Evolutionary conservation across 2,888 invertebrate genomes (phyloP).

Genomic region (Chalcosyrphus nemorum): DNA sequence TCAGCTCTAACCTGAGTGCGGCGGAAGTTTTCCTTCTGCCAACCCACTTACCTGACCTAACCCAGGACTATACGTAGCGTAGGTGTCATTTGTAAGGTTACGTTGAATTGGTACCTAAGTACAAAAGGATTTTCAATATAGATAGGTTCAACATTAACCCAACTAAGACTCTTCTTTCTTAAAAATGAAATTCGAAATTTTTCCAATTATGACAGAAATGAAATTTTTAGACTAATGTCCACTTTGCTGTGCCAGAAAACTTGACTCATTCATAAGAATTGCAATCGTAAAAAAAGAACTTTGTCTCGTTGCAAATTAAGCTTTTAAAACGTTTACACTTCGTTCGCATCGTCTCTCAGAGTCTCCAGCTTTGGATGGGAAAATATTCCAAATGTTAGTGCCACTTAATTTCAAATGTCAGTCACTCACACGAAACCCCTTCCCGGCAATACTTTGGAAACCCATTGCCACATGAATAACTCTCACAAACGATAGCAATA

Average conservation of each 20-base stretch:
- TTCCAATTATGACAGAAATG: too few relatives aligned
- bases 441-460: slow-evolving; percentile 11
- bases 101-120: too few relatives aligned
- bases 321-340: slow-evolving; percentile 5
- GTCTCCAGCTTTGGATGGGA: too few relatives aligned
- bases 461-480: slow-evolving; percentile 37
- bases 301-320: neutral
- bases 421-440: slow-evolving; percentile 16
- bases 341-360: neutral
- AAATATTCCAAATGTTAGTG: neutral
- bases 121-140: too few relatives aligned
- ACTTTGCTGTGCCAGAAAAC: neutral
- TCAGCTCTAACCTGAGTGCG: too few relatives aligned
- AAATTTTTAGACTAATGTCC: neutral
- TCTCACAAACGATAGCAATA: slow-evolving; percentile 39
- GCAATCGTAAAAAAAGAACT: neutral
- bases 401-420: slow-evolving; percentile 42
- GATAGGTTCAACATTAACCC: too few relatives aligned
- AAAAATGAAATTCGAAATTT: too few relatives aligned
- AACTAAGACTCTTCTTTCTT: too few relatives aligned
- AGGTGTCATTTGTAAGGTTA: too few relatives aligned
- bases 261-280: neutral
- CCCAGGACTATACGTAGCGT: too few relatives aligned
- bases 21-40: too few relatives aligned
- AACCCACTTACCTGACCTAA: too few relatives aligned